Percentiles rank a stretch among this genome's conserved stretches.
These are phyloP conservation scores for Oscheius myriophilus DNA, from an alignment of 2,888 invertebrate species.

Conservation along the genomic window DNA sequence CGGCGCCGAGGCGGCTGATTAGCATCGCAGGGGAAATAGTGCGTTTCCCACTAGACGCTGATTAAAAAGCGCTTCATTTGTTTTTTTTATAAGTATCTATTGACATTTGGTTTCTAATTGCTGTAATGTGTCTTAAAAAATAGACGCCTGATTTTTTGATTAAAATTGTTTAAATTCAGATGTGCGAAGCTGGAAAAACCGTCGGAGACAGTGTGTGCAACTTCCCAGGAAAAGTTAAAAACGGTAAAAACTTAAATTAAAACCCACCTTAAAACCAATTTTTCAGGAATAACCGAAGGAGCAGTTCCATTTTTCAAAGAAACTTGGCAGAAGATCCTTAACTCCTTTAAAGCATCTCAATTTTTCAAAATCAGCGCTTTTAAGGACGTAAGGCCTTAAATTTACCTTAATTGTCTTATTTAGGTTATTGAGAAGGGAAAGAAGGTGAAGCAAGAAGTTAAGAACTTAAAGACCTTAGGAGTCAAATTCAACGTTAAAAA, in stretches of 20 bases:
- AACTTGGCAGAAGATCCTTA: slow-evolving; percentile 3
- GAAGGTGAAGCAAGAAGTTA: slow-evolving; percentile 19
- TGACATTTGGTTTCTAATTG: too few relatives aligned
- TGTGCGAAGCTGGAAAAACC: slow-evolving; percentile 28
- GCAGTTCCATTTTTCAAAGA: slow-evolving; percentile 37
- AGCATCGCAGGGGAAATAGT: too few relatives aligned
- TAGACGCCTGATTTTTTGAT: too few relatives aligned
- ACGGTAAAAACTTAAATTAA: slow-evolving; percentile 6
- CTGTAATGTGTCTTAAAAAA: too few relatives aligned
- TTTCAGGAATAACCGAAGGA: slow-evolving; percentile 36
- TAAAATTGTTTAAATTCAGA: too few relatives aligned
- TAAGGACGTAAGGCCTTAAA: not conserved
- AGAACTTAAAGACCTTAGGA: slow-evolving; percentile 23
- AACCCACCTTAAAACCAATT: not conserved
- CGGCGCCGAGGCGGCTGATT: too few relatives aligned
- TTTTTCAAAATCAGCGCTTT: slow-evolving; percentile 26
- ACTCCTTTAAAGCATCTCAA: slow-evolving; percentile 9
- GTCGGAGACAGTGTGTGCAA: slow-evolving; percentile 15
- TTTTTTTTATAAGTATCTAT: too few relatives aligned
- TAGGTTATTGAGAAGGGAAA: slow-evolving; percentile 16
- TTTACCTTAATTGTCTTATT: not conserved
- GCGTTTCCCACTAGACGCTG: too few relatives aligned
- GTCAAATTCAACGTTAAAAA: not conserved
- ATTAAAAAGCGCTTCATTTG: too few relatives aligned
- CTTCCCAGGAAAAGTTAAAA: slow-evolving; percentile 37